These are phyloP conservation scores for Sialia sialis DNA, from an alignment of 2,113 vertebrate species.

Conservation along the genomic window DNA sequence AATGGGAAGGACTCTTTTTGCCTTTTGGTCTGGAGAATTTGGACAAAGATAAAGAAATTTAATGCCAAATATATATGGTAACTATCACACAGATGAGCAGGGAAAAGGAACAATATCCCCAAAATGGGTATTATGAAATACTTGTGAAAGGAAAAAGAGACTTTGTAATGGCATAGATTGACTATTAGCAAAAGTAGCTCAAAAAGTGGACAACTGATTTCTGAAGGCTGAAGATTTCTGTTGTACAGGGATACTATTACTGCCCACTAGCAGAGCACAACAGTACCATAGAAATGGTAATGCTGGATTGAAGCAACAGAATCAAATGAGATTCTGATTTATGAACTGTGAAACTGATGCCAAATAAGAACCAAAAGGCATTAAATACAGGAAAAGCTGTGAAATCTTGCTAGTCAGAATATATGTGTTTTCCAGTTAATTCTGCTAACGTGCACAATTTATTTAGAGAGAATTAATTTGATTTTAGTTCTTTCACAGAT, in stretches of 20 bases:
- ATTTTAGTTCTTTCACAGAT: not conserved
- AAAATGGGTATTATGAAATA: not conserved
- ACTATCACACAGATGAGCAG: not conserved
- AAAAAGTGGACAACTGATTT: not conserved
- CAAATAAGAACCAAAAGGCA: not conserved
- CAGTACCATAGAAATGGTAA: not conserved
- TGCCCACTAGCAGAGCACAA: not conserved
- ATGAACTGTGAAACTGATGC: not conserved
- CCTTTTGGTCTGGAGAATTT: not conserved
- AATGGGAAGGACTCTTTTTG: not conserved
- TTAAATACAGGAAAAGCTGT: not conserved
- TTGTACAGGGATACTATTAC: not conserved
- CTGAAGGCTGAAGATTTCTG: not conserved
- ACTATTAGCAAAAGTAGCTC: not conserved
- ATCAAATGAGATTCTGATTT: not conserved
- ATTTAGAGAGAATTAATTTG: not conserved
- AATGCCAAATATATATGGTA: rapidly evolving
- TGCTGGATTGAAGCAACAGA: not conserved
- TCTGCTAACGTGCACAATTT: not conserved
- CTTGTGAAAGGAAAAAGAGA: not conserved
- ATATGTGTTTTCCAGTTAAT: not conserved
- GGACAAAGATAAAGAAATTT: not conserved
- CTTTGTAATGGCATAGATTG: not conserved
- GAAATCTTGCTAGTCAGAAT: not conserved
- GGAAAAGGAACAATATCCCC: not conserved